Evolutionary conservation across 2,888 invertebrate genomes (phyloP), one percentile per base, ranked within the genome.

Genomic region (Caenorhabditis panamensis): DNA sequence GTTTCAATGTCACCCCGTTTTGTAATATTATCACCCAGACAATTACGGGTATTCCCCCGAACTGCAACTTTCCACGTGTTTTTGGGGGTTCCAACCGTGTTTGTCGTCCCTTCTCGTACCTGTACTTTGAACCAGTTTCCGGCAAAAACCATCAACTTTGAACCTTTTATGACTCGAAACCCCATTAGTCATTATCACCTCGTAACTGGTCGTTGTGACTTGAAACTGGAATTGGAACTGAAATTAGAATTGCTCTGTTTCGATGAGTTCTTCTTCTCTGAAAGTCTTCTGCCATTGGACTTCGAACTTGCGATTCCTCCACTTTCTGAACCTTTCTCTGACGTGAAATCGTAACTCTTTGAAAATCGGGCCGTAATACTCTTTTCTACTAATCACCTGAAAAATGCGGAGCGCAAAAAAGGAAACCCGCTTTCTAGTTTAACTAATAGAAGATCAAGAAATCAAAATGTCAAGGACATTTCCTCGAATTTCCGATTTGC

Each of bases 1-100:
- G 54, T 67, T 67, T 67, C 62, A 76, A 69, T 58, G 69, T 63
- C 71, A 69, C n/a, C n/a, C 59, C 66, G 63, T 72, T 73, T 66
- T 66, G 64, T 73, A 73, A 63, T 58, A 51, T 68, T 76, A 68
- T 67, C 76, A 24, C 22, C 51, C 28, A 71, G 49, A 49, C 62
- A 47, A 71, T 5, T 4, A 24, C 54, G 67, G 59, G 61, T 64
- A 67, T 66, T 56, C 47, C 63, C 63, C 54, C 51, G 1, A 8
- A 28, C 49, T 31, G 20, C 26, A n/a, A 13, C 9, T 28, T 49
- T 51, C 68, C 68, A 58, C 62, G 76, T 68, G 76, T 63, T n/a
- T n/a, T n/a, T 49, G 3, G 24, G 18, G 26, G 51, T 6, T 11
- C 20, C 8, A 18, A 2, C 18, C 44, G 11, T 16, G 28, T 26